These are phyloP conservation scores for Antigone vipio DNA, from an alignment of 2,113 vertebrate species.

Conservation along the genomic window DNA sequence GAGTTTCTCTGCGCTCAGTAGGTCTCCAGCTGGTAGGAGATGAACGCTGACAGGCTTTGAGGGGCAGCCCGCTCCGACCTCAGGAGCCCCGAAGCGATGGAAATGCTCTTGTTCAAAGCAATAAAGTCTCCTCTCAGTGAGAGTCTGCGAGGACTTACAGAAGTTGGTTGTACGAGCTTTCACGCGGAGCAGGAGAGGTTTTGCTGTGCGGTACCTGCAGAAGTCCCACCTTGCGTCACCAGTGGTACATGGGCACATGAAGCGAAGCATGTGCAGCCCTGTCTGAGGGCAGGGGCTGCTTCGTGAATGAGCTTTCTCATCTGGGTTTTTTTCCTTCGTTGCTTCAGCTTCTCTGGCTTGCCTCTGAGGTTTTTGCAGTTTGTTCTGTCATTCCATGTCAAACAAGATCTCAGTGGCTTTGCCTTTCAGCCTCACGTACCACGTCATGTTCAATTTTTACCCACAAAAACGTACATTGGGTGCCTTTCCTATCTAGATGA, in stretches of 20 bases:
- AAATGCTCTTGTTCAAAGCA: not conserved
- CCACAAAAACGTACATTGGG: accelerated
- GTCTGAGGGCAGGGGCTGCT: not conserved
- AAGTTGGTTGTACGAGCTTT: not conserved
- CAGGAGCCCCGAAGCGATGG: not conserved
- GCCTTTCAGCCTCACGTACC: not conserved
- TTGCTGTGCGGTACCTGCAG: not conserved
- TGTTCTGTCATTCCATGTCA: not conserved
- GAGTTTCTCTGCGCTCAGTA: not conserved
- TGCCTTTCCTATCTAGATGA: no score
- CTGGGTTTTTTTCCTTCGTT: no score
- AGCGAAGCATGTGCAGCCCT: not conserved
- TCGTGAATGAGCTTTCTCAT: not conserved
- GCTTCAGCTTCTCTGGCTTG: not conserved
- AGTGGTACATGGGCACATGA: accelerated
- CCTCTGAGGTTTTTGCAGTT: not conserved
- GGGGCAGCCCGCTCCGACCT: not conserved
- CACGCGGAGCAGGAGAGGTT: not conserved
- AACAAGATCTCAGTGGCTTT: not conserved
- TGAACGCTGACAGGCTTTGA: not conserved
- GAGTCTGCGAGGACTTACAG: not conserved
- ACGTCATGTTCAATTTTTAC: not conserved
- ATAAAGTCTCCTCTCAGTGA: not conserved
- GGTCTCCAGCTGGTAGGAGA: not conserved
- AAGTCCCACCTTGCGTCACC: not conserved